Base-by-base conservation (phyloP, 1,140 invertebrate genomes). In the Drosophila tani region DNA sequence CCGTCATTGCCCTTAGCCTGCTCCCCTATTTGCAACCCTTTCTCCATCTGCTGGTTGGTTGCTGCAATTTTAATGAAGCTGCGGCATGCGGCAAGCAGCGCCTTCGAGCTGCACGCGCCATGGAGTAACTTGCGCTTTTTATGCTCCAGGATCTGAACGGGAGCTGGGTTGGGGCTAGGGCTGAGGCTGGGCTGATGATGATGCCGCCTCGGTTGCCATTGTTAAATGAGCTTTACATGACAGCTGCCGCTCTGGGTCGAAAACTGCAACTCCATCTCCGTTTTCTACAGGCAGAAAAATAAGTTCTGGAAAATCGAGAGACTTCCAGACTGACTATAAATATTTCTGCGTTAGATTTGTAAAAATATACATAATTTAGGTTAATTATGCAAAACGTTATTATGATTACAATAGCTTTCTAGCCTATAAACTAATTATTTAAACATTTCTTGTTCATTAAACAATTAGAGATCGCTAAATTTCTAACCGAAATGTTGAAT, bases 11-110 rank as follows among this genome's bases (percentile, higher is more conserved):
- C 46, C 41, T 5, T 41, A 38, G 49, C 50, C 64, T 55, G 50
- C 21, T 49, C 40, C 24, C 19, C 53, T 15, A 29, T 19, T 41
- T 12, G 38, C 53, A 40, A n/a, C 15, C 32, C 60, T 66, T 64
- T 59, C 24, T 53, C 53, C 35, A 69, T 56, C 65, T 71, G 63
- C 40, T 47, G 58, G 43, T 69, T 58, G 68, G 46, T 79, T 88
- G 84, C 81, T 88, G 85, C 84, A 88, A 88, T 90, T 88, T 88
- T 88, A 88, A 88, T 88, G 85, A 90, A 88, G 84, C 84, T 88
- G 84, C 85, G 84, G 85, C 84, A 88, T 87, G 84, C 77, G 84
- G 84, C 83, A 79, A 55, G 68, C 69, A 70, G 82, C 81, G 84
- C 77, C 84, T 87, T 87, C 81, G 68, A 88, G 85, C 81, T 90